Conservation (phyloP, 2,113 vertebrate genomes). For the Sialia sialis region DNA sequence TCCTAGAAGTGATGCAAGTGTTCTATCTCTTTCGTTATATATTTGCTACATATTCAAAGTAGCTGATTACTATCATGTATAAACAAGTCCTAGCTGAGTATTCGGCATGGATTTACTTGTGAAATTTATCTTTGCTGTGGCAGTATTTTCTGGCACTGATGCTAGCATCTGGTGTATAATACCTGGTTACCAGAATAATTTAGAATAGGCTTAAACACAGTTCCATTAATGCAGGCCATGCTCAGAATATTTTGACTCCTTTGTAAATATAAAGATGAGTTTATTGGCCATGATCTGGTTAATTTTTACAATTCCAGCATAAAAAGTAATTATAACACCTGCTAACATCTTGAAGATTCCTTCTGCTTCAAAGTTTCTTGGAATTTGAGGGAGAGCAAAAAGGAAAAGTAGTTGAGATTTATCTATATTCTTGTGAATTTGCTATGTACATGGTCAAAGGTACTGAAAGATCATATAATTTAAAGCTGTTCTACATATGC, state of each 20-base stretch:
- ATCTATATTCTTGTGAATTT: background rate
- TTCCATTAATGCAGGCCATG: background rate
- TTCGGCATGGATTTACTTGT: background rate
- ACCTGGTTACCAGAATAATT: background rate
- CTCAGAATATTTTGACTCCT: background rate
- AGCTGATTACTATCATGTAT: background rate
- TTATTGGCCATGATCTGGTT: background rate
- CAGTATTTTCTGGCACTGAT: background rate
- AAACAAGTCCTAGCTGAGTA: background rate
- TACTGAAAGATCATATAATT: background rate
- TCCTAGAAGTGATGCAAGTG: background rate
- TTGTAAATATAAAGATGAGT: background rate
- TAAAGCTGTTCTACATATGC: background rate
- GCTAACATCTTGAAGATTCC: background rate
- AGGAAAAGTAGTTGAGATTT: background rate
- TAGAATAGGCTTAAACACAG: background rate
- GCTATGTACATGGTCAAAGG: background rate
- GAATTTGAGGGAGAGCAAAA: background rate
- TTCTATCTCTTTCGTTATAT: background rate
- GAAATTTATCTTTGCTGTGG: constrained; percentile 10
- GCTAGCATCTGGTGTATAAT: background rate
- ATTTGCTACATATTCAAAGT: background rate
- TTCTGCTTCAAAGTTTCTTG: background rate
- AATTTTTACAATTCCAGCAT: background rate
- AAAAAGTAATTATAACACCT: background rate